These are phyloP conservation scores for Ceratina japonica DNA, from an alignment of 1,140 invertebrate genomes.

Conservation along the genomic window DNA sequence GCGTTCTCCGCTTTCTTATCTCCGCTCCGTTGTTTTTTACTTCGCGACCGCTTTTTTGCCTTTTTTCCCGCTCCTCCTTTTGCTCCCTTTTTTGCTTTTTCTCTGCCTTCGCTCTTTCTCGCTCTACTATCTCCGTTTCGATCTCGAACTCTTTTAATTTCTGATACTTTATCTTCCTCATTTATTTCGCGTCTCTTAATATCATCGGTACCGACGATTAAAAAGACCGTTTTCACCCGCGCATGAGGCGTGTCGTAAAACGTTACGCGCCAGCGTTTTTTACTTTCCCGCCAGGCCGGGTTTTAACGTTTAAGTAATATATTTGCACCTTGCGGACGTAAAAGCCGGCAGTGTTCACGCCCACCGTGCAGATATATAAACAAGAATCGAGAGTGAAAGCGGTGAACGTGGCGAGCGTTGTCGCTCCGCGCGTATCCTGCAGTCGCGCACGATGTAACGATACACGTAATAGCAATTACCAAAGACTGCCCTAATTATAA, in stretches of 20 bases:
- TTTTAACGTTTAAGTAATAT: conserved; percentile 19
- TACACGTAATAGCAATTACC: not conserved
- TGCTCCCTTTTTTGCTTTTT: not conserved
- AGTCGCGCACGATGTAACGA: not conserved
- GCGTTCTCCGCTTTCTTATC: conserved; percentile 7
- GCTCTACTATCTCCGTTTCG: not conserved
- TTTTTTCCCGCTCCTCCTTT: not conserved
- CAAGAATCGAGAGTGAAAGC: conserved; percentile 36
- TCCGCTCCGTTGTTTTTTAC: not conserved
- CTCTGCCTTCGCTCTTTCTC: not conserved
- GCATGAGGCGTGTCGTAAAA: conserved; percentile 7
- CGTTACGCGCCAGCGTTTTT: not conserved
- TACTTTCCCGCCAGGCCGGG: not conserved
- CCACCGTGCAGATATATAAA: conserved; percentile 12
- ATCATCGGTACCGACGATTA: too few species aligned
- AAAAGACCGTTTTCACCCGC: not conserved
- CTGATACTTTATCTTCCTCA: not conserved
- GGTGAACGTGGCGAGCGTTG: not conserved
- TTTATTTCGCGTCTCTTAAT: too few species aligned
- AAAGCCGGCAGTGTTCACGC: conserved; percentile 19
- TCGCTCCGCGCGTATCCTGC: not conserved
- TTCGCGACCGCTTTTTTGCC: not conserved
- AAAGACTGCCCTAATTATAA: not conserved
- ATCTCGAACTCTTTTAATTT: not conserved
- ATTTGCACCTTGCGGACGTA: conserved; percentile 16